Percentiles rank a stretch among this genome's conserved stretches.
Evolutionary conservation across 2,797 vertebrate genomes (phyloP).

Genomic region (Calcarius lapponicus): DNA sequence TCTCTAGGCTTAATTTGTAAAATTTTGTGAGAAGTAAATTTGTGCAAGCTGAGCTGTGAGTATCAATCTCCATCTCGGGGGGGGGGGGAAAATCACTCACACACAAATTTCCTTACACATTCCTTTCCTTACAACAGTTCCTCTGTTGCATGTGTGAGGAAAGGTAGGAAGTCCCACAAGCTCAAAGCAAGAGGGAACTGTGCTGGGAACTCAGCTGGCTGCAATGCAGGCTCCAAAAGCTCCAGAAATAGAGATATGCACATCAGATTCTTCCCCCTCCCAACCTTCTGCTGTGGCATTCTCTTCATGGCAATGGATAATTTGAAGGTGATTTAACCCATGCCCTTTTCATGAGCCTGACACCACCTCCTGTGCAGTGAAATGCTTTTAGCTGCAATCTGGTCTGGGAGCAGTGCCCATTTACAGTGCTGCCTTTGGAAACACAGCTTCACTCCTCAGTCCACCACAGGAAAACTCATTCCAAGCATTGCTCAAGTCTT

Average conservation of each 20-base stretch:
- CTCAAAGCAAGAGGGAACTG: background rate
- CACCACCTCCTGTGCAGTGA: background rate
- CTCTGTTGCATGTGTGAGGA: background rate
- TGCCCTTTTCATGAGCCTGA: background rate
- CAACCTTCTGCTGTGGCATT: background rate
- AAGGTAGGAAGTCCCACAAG: background rate
- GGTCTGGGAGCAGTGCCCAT: background rate
- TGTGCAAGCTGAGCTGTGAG: fast-evolving
- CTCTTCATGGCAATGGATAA: background rate
- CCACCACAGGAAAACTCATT: background rate
- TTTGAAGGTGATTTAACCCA: background rate
- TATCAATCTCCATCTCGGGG: background rate
- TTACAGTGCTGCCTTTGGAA: background rate
- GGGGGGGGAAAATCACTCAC: fast-evolving
- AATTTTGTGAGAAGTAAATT: background rate
- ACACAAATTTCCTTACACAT: background rate
- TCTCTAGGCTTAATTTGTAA: background rate
- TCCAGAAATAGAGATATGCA: background rate
- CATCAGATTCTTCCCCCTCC: background rate
- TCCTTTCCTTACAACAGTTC: background rate
- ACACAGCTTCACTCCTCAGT: background rate
- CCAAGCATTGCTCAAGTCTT: background rate
- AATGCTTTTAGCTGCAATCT: background rate
- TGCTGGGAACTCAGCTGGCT: background rate
- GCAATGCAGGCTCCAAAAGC: background rate